Base-by-base conservation (phyloP, 2,888 invertebrate species). In the Archips crataeganus region DNA sequence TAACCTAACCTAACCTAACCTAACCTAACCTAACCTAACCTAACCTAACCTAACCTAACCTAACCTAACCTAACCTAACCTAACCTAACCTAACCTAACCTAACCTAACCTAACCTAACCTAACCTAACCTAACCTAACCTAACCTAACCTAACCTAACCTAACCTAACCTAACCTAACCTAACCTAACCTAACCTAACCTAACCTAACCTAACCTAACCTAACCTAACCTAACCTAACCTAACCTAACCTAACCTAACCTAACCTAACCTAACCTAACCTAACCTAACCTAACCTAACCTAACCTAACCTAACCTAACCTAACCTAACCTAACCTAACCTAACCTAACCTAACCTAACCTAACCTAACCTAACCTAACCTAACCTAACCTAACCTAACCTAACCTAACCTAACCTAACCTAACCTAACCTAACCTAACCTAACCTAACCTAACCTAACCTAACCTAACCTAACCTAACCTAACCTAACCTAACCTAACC, bases 1-100 rank as follows among this genome's bases (percentile, higher is more conserved):
- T 66, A 66, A 66, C 66, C 66, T 66, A 66, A 66, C 66, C 66
- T 66, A 66, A 66, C 66, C 66, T 66, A 66, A 66, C 66, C 66
- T 66, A 66, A 66, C 66, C 66, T 66, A 66, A 66, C 66, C 66
- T 66, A 66, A 66, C 66, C 66, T 66, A 66, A 66, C 66, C 66
- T 66, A 66, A 66, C 66, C 66, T 66, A 66, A 66, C 66, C 66
- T 54, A 66, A 66, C 66, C 66, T 66, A 66, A 66, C 66, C 66
- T 66, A 66, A 66, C 66, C 66, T 66, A 66, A 66, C 66, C 66
- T 54, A 66, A 66, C 66, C 66, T 66, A 66, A 66, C 66, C 66
- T 66, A 66, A 66, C 66, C 66, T 66, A 49, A 49, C 51, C 51
- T 66, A 66, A 49, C 66, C 49, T 47, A 47, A 47, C 49, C 49